Evolutionary conservation across 2,113 vertebrate species (phyloP).

Genomic region (Xenopus laevis): DNA sequence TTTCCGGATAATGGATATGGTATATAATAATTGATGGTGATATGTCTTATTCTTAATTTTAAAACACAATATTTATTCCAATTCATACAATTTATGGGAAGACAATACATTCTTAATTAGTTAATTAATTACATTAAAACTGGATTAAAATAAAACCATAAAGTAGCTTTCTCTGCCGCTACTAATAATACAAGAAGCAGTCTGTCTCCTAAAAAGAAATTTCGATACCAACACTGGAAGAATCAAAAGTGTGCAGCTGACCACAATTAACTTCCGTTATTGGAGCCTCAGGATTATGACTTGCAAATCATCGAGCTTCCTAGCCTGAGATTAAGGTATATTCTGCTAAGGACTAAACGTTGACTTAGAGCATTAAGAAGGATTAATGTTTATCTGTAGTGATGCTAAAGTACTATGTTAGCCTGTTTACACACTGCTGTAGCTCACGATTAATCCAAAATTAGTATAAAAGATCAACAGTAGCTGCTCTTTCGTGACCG

Average conservation of each 20-base stretch:
- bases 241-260: constrained; percentile 49
- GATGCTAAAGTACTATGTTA: constrained; percentile 86
- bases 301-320: constrained; percentile 90
- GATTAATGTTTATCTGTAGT: constrained; percentile 98
- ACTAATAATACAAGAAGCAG: not conserved
- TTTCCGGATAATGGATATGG: too few relatives aligned
- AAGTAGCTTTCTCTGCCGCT: too few relatives aligned
- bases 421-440: constrained; percentile 92
- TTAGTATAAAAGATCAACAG: constrained; percentile 99
- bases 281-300: constrained; percentile 80
- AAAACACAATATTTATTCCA: too few relatives aligned
- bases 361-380: constrained; percentile 99
- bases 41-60: too few relatives aligned
- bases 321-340: constrained; percentile 98
- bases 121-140: too few relatives aligned
- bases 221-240: constrained; percentile 36
- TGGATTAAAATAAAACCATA: not conserved
- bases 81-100: too few relatives aligned
- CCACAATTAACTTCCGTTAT: constrained; percentile 69
- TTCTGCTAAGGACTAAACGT: constrained; percentile 99
- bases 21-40: too few relatives aligned
- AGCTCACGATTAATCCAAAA: constrained; percentile 99
- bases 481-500: constrained; percentile 78
- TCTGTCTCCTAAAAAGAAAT: not conserved
- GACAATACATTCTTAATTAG: too few relatives aligned